Evolutionary conservation across 2,113 vertebrate species (phyloP), one percentile per base, ranked within the genome.

Genomic region (Lanius collurio): DNA sequence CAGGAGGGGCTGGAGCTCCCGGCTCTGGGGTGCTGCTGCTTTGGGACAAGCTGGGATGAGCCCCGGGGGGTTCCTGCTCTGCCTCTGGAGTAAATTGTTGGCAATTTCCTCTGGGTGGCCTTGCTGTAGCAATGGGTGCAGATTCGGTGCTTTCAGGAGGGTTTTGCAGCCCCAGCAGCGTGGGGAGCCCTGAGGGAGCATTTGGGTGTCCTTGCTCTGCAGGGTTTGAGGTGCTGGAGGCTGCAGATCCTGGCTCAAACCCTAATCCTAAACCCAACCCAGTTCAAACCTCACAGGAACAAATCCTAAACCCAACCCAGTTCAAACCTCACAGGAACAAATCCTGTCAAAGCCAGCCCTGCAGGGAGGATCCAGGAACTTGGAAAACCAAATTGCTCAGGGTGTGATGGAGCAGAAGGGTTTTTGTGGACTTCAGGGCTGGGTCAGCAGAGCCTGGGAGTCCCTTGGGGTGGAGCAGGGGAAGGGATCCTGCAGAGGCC

Each of bases 91-190:
- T 10, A 5, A 49, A 44, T 13, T 3, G 10, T 47, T 27, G 19
- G 63, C 71, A 12, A 64, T 73, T 73, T 18, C 55, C 31, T 44
- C 64, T 21, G 16, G 9, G 20, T 60, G 59, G 18, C 55, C 3
- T 0, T 7, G 39, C 18, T 20, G 39, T 6, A 37, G 90, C 52
- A 49, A 35, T 49, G 63, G 11, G 16, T 11, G 55, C 23, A 1
- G 27, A 4, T 59, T 63, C 17, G 8, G 28, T 27, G 21, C 73
- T 64, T 87, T 31, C 28, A 30, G n/a, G 60, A 3, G 16, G 6
- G 60, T 56, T 59, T 8, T 42, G 24, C 30, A 44, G 6, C 5
- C 6, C 3, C 10, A 27, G 60, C 1, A 60, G 23, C 2, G 0
- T 42, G 69, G 60, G 37, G 44, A 21, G 13, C 8, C n/a, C 5